Evolutionary conservation across 2,888 invertebrate species (phyloP), one percentile per base, ranked within the genome.

Genomic region (Lasioglossum figueresi): DNA sequence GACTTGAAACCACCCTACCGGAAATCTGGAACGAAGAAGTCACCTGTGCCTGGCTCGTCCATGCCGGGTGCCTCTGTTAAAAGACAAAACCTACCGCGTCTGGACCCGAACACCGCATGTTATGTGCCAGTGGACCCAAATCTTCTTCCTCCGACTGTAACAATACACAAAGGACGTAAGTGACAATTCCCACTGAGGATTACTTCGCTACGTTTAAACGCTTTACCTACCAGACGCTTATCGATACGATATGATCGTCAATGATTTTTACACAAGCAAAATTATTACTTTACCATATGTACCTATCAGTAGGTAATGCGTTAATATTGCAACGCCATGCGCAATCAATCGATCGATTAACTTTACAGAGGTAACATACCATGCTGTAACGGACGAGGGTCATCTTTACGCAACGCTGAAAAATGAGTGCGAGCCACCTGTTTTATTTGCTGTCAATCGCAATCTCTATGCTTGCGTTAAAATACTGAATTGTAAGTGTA

Each of bases 381-480:
- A 96, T 70, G 96, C 96, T 85, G 95, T 96, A 83, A 95, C 95
- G 80, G 96, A 97, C 89, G 95, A 96, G 86, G 95, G 95, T 4
- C 95, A 95, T 34, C 95, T 97, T 2, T 95, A 97, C 68, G 96
- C 96, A 90, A 95, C 96, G 73, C 92, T 97, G 84, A 96, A 96
- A 89, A 96, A 95, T 68, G 96, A 97, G 91, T 94, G 94, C 75
- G 94, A 95, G 88, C 95, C 95, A 80, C 96, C 96, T 79, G 95
- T 97, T 27, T 96, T 96, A 92, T 98, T 98, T 95, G 97, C 97
- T 14, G 94, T 98, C 48, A 97, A 97, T 94, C 96, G 96, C 84
- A 98, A 98, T 95, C 96, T 98, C 71, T 96, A 96, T 93, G 97
- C 98, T 19, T 96, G 96, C 88, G 97, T 97, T 23, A 97, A 97